These are phyloP conservation scores for Drosophila neutralis DNA, from an alignment of 2,888 invertebrate species.

Conservation along the genomic window DNA sequence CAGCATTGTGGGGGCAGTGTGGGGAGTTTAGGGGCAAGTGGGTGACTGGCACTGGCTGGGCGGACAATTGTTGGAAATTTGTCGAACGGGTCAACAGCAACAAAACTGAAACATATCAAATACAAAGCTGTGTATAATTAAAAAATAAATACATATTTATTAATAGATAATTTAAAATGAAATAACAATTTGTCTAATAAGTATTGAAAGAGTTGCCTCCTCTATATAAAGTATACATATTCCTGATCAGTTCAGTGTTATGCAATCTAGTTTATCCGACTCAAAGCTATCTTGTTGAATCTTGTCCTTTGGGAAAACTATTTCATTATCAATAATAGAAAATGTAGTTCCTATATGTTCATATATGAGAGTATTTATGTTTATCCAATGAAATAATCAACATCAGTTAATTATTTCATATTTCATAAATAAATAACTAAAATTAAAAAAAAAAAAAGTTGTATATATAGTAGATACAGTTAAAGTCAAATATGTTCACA, in stretches of 20 bases:
- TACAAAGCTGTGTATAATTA: background rate
- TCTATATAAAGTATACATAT: background rate
- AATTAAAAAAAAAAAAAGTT: background rate
- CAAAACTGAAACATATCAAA: background rate
- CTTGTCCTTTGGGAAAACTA: background rate
- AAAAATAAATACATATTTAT: background rate
- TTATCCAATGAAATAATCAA: background rate
- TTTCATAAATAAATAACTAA: background rate
- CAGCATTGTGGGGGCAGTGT: background rate
- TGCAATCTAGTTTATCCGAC: background rate
- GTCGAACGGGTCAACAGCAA: constrained; percentile 47
- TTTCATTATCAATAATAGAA: background rate
- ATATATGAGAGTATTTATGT: background rate
- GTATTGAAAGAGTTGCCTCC: background rate
- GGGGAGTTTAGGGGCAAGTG: background rate
- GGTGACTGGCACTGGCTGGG: constrained; percentile 57
- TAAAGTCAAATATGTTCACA: no score
- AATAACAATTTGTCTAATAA: background rate
- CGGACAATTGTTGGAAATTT: constrained; percentile 68
- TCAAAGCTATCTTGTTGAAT: background rate
- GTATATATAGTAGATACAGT: background rate
- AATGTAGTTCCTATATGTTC: background rate
- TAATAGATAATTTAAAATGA: background rate
- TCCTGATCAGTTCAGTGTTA: background rate
- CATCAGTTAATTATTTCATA: background rate